phyloP scores from a whole-genome alignment of 1,140 invertebrate species.

The Mercenaria mercenaria region DNA sequence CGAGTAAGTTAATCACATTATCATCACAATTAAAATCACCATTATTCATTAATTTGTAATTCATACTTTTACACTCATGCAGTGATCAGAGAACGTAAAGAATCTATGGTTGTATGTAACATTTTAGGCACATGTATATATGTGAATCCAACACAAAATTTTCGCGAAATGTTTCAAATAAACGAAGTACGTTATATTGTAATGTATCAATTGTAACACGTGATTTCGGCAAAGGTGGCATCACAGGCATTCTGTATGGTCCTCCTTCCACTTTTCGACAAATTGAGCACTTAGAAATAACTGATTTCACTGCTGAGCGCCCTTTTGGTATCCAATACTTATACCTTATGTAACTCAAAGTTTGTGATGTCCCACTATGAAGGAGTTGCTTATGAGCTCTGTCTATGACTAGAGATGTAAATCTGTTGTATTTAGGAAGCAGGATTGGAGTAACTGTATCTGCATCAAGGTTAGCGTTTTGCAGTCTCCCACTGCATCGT shows the following conservation, averaged over 20 bases:
- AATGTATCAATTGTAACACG: not conserved
- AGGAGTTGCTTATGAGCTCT: not conserved
- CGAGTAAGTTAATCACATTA: too few species aligned
- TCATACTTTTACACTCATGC: too few species aligned
- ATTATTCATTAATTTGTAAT: too few species aligned
- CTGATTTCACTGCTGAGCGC: not conserved
- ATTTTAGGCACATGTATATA: too few species aligned
- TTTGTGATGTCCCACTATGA: slow-evolving; percentile 21
- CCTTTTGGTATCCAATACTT: slow-evolving; percentile 23
- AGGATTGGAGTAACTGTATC: not conserved
- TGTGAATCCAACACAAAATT: too few species aligned
- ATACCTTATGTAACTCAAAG: not conserved
- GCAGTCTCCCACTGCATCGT: not conserved
- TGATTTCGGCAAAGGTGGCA: slow-evolving; percentile 6
- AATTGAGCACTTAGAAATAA: not conserved
- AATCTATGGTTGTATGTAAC: too few species aligned
- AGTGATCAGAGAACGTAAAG: too few species aligned
- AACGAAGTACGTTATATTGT: not conserved
- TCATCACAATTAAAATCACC: too few species aligned
- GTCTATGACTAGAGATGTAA: not conserved
- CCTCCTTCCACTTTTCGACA: not conserved
- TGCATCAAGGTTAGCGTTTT: not conserved
- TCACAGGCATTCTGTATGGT: not conserved
- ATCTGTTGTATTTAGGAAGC: not conserved
- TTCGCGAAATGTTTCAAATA: too few species aligned